phyloP scores from a whole-genome alignment of 92 coral and sea anemone genomes.

The Ricordea florida region DNA sequence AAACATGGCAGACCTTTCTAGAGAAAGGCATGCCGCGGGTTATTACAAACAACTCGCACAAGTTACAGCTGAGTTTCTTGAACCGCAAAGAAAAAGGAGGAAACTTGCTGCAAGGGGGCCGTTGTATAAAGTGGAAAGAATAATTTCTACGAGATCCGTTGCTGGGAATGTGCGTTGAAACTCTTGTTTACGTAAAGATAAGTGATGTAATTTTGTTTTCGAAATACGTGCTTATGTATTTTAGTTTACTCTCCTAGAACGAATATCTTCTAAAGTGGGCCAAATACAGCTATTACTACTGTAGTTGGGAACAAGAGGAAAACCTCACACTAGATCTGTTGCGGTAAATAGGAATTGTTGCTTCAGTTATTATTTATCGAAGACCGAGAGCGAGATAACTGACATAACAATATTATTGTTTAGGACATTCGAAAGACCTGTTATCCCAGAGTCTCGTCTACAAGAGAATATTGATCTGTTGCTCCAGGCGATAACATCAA shows the following conservation, averaged over 20 bases:
- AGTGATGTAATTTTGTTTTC: conserved; percentile 1
- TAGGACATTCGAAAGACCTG: conserved; percentile 48
- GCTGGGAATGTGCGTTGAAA: too few species aligned
- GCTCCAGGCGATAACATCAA: conserved; percentile 29
- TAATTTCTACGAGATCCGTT: too few species aligned
- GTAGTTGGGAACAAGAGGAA: conserved; percentile 34
- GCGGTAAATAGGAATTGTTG: background rate
- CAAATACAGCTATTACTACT: conserved; percentile 21
- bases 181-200: too few species aligned
- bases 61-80: too few species aligned
- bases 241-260: too few species aligned
- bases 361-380: background rate
- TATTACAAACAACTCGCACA: too few species aligned
- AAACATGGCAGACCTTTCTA: too few species aligned
- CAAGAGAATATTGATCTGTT: conserved; percentile 43
- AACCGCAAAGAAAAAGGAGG: too few species aligned
- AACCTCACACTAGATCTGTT: conserved; percentile 31
- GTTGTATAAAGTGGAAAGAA: too few species aligned
- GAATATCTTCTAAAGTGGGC: conserved; percentile 45
- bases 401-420: conserved; percentile 6
- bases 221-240: too few species aligned
- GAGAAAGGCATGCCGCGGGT: too few species aligned
- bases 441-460: conserved; percentile 15
- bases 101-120: too few species aligned
- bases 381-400: background rate